A percentile compares a stretch with the other conserved stretches of the same genome.
These are phyloP conservation scores for Acromyrmex echinatior DNA, from an alignment of 1,140 invertebrate genomes.

Conservation along the genomic window DNA sequence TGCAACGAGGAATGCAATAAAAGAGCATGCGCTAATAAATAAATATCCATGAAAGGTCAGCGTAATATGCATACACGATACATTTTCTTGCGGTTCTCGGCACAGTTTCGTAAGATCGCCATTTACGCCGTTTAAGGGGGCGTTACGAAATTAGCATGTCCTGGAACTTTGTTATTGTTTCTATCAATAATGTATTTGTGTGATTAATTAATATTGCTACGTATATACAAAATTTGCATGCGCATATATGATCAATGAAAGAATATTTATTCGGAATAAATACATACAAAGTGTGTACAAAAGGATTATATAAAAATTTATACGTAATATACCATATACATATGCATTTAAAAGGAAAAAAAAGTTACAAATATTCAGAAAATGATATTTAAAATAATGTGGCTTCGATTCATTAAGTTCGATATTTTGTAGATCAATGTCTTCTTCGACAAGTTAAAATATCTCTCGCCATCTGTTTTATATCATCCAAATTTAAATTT, in stretches of 20 bases:
- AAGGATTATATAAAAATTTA: constrained; percentile 1
- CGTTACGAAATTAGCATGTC: constrained; percentile 21
- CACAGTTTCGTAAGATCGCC: constrained; percentile 46
- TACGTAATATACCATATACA: neutral
- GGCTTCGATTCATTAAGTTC: neutral
- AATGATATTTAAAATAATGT: neutral
- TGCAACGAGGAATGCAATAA: constrained; percentile 53
- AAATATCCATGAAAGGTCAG: constrained; percentile 62
- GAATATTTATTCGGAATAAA: constrained; percentile 11
- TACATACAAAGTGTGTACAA: neutral
- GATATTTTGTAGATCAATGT: neutral
- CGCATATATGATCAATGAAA: neutral
- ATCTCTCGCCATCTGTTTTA: neutral
- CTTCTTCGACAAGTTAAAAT: neutral
- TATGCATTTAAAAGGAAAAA: neutral
- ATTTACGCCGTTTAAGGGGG: neutral
- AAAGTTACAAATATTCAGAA: neutral
- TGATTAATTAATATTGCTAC: neutral
- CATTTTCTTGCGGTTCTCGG: constrained; percentile 17
- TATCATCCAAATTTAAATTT: neutral
- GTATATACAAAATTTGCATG: neutral
- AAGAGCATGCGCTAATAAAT: constrained; percentile 52
- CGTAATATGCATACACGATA: constrained; percentile 38
- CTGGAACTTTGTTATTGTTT: constrained; percentile 34
- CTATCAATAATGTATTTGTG: neutral